Conservation (phyloP, 2,113 vertebrate species). For the Pavo muticus region DNA sequence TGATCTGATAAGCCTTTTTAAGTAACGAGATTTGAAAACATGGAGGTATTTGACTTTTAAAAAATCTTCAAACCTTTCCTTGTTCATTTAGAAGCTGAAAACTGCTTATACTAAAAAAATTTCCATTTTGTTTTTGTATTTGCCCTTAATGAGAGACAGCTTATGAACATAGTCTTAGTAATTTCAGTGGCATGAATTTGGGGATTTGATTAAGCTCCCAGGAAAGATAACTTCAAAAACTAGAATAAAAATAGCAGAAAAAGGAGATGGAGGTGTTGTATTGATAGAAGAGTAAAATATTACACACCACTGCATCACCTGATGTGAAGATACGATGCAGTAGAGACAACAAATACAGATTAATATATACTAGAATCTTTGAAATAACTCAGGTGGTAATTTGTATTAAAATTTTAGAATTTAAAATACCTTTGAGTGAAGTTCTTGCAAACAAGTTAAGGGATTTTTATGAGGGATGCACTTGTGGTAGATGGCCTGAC, state of each 20-base stretch:
- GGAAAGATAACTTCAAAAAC: background rate
- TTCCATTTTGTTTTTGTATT: background rate
- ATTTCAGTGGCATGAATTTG: background rate
- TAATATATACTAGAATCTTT: background rate
- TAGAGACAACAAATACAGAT: background rate
- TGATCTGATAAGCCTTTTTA: slow-evolving; percentile 47
- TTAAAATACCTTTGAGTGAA: background rate
- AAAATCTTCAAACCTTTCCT: background rate
- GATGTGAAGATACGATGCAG: background rate
- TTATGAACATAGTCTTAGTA: background rate
- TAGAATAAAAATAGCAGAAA: background rate
- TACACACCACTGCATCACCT: background rate
- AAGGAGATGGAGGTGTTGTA: background rate
- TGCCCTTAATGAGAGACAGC: background rate
- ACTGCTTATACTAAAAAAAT: background rate
- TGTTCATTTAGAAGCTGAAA: slow-evolving; percentile 25
- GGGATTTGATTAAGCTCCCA: background rate
- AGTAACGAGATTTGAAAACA: slow-evolving; percentile 20
- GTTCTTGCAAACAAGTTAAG: background rate
- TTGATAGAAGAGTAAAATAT: background rate
- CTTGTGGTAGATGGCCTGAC: background rate
- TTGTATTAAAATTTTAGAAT: background rate
- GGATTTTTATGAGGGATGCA: background rate
- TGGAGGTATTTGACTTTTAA: background rate
- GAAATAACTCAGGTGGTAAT: background rate